Conservation (phyloP, 2,113 vertebrate species). For the Salvator merianae region DNA sequence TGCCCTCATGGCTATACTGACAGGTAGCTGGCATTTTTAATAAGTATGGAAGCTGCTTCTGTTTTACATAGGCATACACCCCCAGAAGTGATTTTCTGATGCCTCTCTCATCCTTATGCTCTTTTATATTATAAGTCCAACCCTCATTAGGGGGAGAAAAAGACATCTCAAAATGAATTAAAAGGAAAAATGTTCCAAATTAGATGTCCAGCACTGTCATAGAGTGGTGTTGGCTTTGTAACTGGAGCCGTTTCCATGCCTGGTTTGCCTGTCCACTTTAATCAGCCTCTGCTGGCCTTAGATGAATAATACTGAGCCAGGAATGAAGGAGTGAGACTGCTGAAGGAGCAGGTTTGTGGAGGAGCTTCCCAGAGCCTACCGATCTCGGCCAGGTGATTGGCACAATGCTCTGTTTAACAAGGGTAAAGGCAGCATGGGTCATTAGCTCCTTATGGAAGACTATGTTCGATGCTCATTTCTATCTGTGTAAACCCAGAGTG, state of each 20-base stretch:
- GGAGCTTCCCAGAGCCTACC: conserved; percentile 5
- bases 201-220: not conserved
- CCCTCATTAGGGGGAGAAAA: too few species aligned
- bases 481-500: conserved; percentile 14
- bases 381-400: not conserved
- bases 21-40: too few species aligned
- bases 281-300: not conserved
- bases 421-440: not conserved
- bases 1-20: too few species aligned
- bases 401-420: conserved; percentile 2
- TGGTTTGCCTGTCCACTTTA: conserved; percentile 14
- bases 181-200: not conserved
- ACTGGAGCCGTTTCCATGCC: not conserved
- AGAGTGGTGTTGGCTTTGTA: not conserved
- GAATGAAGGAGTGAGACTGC: not conserved
- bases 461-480: not conserved
- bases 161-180: not conserved
- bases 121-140: too few species aligned
- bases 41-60: too few species aligned
- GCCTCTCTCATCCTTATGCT: not conserved
- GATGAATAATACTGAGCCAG: not conserved
- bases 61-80: too few species aligned
- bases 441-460: conserved; percentile 12
- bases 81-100: too few species aligned
- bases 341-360: not conserved